phyloP scores from a whole-genome alignment of 2,797 vertebrate genomes.

The Oceanodroma leucorhoa region DNA sequence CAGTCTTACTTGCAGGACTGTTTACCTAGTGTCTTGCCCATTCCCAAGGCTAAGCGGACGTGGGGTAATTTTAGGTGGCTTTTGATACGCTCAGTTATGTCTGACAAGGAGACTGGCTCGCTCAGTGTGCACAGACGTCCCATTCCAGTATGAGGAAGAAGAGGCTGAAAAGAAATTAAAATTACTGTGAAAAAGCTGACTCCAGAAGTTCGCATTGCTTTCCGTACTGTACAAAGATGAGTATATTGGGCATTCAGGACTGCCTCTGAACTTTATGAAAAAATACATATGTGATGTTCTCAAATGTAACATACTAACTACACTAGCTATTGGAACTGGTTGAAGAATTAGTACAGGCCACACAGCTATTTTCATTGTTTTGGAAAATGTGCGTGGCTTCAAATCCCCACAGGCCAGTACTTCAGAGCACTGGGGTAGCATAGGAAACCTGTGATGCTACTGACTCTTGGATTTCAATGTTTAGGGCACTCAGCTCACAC shows the following conservation, averaged over 20 bases:
- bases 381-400: background rate
- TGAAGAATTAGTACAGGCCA: background rate
- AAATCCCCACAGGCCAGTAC: background rate
- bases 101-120: constrained; percentile 76
- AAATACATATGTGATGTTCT: background rate
- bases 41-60: constrained; percentile 89
- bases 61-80: constrained; percentile 82
- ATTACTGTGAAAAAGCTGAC: background rate
- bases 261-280: background rate
- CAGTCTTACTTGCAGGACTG: background rate
- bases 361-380: background rate
- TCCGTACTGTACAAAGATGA: background rate
- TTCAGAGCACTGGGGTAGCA: background rate
- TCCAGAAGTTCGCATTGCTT: background rate
- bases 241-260: background rate
- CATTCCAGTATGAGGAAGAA: constrained; percentile 85
- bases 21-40: constrained; percentile 82
- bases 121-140: constrained; percentile 85
- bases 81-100: constrained; percentile 84
- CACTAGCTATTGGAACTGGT: background rate
- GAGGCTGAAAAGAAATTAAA: constrained; percentile 74
- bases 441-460: background rate
- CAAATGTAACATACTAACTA: background rate
- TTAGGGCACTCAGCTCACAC: background rate
- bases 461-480: background rate